Evolutionary conservation across 2,888 invertebrate species (phyloP), one percentile per base, ranked within the genome.

Genomic region (Heliconius sara): DNA sequence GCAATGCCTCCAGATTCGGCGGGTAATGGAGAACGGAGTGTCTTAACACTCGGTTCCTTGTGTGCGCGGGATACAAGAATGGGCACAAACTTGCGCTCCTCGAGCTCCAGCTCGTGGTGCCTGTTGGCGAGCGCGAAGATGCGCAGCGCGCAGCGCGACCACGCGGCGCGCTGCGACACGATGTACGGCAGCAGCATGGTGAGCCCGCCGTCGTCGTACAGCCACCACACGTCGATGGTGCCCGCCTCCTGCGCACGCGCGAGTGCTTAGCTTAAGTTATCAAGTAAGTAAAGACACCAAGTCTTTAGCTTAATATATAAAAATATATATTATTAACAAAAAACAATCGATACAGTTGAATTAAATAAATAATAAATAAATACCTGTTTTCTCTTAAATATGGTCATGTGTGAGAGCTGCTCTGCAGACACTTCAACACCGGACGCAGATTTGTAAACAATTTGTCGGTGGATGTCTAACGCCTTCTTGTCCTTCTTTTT

Each of bases 191-290:
- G 91, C 81, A 98, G 95, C 91, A 98, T 97, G 3, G 98, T 98
- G 68, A 98, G 95, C 76, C 98, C 98, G 88, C 98, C 98, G 91
- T 98, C 99, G 90, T 99, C 99, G 91, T 99, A 99, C 85, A 99
- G 93, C 99, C 99, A 99, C 98, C 99, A 99, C 71, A 99, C 98
- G 93, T 99, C 99, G 68, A 99, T 97, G 0, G 96, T 97, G 19
- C 98, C 98, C 82, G 97, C 96, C 78, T 96, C 96, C 92, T 98
- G 96, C 0, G 9, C 9, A 27, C 27, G 27, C 5, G 34, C 7
- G 6, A 34, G 7, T 1, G 34, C 34, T 34, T 47, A 47, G 47
- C 47, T 16, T 47, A 16, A 13, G 47, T 16, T 16, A 5, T 16
- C 13, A 47, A 5, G 47, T 47, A 47, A 10, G 2, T n/a, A n/a